phyloP scores from a whole-genome alignment of 2,113 vertebrate genomes.

The Chaetodon trifascialis region DNA sequence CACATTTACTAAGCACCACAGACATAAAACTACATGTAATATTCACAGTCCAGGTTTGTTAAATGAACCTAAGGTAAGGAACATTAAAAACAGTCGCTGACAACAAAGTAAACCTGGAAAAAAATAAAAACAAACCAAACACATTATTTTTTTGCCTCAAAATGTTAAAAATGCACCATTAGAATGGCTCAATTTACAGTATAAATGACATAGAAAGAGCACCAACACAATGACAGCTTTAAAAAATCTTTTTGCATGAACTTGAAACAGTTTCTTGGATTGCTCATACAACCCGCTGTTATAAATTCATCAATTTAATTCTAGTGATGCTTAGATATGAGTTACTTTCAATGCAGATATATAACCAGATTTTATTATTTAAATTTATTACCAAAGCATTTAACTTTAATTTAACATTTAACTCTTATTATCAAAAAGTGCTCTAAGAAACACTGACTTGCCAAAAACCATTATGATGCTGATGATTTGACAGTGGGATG shows the following conservation, averaged over 20 bases:
- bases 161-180: slow-evolving; percentile 82
- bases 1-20: slow-evolving; percentile 79
- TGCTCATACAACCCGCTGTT: slow-evolving; percentile 50
- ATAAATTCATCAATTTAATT: slow-evolving; percentile 80
- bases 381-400: slow-evolving; percentile 85
- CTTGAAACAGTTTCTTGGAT: slow-evolving; percentile 65
- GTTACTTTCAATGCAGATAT: slow-evolving; percentile 47
- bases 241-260: slow-evolving; percentile 81
- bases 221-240: slow-evolving; percentile 86
- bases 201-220: slow-evolving; percentile 86
- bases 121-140: slow-evolving; percentile 58
- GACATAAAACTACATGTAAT: slow-evolving; percentile 76
- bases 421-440: slow-evolving; percentile 89
- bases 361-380: slow-evolving; percentile 75
- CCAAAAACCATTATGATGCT: slow-evolving; percentile 72
- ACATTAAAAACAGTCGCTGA: slow-evolving; percentile 68
- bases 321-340: slow-evolving; percentile 67
- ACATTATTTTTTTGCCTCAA: slow-evolving; percentile 44
- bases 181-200: slow-evolving; percentile 81
- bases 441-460: slow-evolving; percentile 87
- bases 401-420: slow-evolving; percentile 47
- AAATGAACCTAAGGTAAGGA: slow-evolving; percentile 70
- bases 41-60: slow-evolving; percentile 77
- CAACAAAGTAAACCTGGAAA: slow-evolving; percentile 63
- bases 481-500: slow-evolving; percentile 79